Percentiles rank a stretch among this genome's conserved stretches.
These are phyloP conservation scores for Seira ritae DNA, from an alignment of 2,888 invertebrate species.

Conservation along the genomic window DNA sequence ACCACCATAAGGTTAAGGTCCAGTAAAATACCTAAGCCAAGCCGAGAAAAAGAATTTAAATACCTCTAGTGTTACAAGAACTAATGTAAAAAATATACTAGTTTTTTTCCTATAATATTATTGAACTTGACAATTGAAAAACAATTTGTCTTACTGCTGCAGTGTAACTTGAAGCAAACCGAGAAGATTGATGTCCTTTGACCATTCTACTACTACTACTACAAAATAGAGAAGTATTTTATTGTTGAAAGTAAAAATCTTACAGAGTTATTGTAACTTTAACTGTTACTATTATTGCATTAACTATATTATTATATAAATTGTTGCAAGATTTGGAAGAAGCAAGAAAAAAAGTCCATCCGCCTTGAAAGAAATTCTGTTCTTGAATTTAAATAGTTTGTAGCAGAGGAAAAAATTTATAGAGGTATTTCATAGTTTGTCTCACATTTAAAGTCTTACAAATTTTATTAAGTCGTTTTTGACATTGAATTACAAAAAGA, in stretches of 20 bases:
- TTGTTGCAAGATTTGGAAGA: neutral
- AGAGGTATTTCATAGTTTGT: too few relatives aligned
- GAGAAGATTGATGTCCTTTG: constrained; percentile 62
- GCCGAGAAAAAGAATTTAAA: neutral
- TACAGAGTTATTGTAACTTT: neutral
- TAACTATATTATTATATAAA: too few relatives aligned
- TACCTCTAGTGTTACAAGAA: neutral
- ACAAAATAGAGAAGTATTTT: constrained; percentile 38
- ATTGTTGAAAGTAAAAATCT: constrained; percentile 13
- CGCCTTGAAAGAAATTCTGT: neutral
- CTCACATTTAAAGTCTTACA: too few relatives aligned
- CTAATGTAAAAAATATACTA: constrained; percentile 1
- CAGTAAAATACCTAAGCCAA: neutral
- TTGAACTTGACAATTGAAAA: neutral
- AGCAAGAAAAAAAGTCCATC: neutral
- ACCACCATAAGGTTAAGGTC: neutral
- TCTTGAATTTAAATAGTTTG: too few relatives aligned
- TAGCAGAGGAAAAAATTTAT: too few relatives aligned
- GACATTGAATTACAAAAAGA: neutral
- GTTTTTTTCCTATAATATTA: constrained; percentile 2
- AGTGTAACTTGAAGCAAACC: constrained; percentile 9
- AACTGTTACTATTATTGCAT: too few relatives aligned
- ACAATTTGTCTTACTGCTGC: neutral
- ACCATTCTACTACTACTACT: constrained; percentile 49
- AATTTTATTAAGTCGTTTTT: too few relatives aligned